Base-by-base conservation (phyloP, 1,140 invertebrate genomes). In the Drosophila baimaii region DNA sequence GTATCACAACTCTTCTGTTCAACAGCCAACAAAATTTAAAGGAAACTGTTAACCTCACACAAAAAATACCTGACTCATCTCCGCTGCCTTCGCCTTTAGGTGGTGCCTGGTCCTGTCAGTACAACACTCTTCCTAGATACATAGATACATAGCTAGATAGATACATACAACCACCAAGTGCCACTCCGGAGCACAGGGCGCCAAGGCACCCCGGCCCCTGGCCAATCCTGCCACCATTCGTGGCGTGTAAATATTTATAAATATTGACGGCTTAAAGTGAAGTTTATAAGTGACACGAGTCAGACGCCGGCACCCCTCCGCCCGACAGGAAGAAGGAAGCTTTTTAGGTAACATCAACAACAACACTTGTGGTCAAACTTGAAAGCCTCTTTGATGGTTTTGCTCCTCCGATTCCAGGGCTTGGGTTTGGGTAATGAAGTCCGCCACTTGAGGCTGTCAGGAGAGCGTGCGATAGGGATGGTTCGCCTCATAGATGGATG, bases 221-320 rank as follows among this genome's bases (percentile, higher is more conserved):
- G 8, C 58, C 29, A 33, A 65, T n/a, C 58, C 61, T 58, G 39
- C 29, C 72, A 56, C 52, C 55, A 47, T 61, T 77, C 62, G 72
- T 75, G 64, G 64, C 66, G 77, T 88, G 79, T 89, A 80, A 89
- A 88, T 75, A 88, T 89, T 89, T 88, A 88, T 83, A 89, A 89
- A 89, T 83, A 88, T 88, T 88, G 83, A 88, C 83, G 88, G 78
- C 83, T 88, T 88, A 73, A 89, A 88, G 84, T 88, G 77, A 89
- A 80, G 79, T 89, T 88, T 89, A 83, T 77, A 89, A 88, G 84
- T 88, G 83, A 89, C 84, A 88, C 72, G 79, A 66, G 68, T 46
- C 65, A 78, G 74, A 46, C 75, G 47, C 47, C 68, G 27, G 19
- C 62, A 37, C 47, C 31, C 49, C 41, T 17, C 70, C 31, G 12